Evolutionary conservation across 2,113 vertebrate genomes (phyloP), one percentile per base, ranked within the genome.

Genomic region (Rhynchomys soricoides): DNA sequence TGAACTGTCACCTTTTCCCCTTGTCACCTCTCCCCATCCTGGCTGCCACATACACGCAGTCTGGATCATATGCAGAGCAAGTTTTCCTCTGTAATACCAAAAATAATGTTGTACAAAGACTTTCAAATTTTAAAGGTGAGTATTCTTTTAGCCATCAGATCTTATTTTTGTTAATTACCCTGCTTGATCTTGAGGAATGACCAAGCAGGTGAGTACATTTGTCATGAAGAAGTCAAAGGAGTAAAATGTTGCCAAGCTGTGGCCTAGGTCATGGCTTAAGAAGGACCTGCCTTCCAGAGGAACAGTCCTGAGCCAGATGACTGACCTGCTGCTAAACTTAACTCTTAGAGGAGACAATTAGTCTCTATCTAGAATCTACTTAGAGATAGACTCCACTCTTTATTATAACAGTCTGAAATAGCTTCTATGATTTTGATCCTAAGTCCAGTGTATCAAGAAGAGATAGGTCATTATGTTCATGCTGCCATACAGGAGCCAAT

Each of bases 61-160:
- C 70, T 64, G 78, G 71, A 92, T 94, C 34, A 4, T n/a, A 11
- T 90, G 62, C 40, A 43, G 88, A 92, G 71, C 87, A 79, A 74
- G 57, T 90, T 96, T 96, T 66, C 34, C 3, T 66, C 19, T 45
- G 22, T 50, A 45, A 71, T 34, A 79, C 52, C 93, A 75, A 81
- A 93, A 91, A 17, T 73, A 64, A 55, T 45, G 19, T 55, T 78
- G 62, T 81, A 73, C n/a, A 59, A 75, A 64, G 50, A 85, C 78
- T 68, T 70, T 13, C 26, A 68, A 71, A 68, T 29, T 48, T 82
- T 73, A 55, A 64, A 64, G 45, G 17, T 40, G 66, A 89, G 10
- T 29, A 5, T 1, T 31, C 37, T 64, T 79, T 64, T n/a, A 52
- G 8, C 31, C 50, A 15, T n/a, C 12, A 4, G 22, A 40, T 5